phyloP scores from a whole-genome alignment of 2,888 invertebrate genomes.

The Parthenolecanium corni region DNA sequence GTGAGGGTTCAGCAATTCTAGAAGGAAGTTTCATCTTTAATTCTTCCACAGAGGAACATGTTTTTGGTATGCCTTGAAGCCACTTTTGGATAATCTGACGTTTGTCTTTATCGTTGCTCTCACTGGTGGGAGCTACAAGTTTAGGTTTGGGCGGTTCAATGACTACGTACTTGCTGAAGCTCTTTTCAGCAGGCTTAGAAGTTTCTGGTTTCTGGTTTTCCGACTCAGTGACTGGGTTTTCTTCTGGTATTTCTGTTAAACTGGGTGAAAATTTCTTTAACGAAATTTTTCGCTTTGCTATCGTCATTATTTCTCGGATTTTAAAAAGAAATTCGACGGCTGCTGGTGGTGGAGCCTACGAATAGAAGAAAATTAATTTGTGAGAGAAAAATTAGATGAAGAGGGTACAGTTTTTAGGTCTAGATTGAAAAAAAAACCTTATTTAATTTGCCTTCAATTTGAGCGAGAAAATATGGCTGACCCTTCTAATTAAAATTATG shows the following conservation, averaged over 20 bases:
- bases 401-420: neutral
- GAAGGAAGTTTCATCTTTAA: neutral
- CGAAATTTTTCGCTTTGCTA: slow-evolving; percentile 79
- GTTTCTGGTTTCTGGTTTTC: slow-evolving; percentile 34
- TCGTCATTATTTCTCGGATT: slow-evolving; percentile 79
- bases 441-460: too few relatives aligned
- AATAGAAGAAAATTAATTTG: slow-evolving; percentile 36
- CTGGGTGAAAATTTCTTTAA: slow-evolving; percentile 68
- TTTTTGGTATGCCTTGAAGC: slow-evolving; percentile 56
- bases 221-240: slow-evolving; percentile 37
- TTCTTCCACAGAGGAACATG: neutral
- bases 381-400: slow-evolving; percentile 24
- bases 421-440: neutral
- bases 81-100: slow-evolving; percentile 62
- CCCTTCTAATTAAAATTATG: too few relatives aligned
- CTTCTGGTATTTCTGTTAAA: slow-evolving; percentile 69
- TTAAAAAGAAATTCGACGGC: slow-evolving; percentile 79
- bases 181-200: too few relatives aligned
- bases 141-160: neutral
- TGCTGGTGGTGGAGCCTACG: slow-evolving; percentile 80
- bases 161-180: neutral
- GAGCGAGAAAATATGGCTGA: too few relatives aligned
- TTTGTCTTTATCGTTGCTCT: slow-evolving; percentile 50
- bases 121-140: neutral
- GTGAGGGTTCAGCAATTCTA: neutral